A percentile compares a stretch with the other conserved stretches of the same genome.
These are phyloP conservation scores for Myiotriccus ornatus DNA, from an alignment of 2,797 vertebrate species.

Conservation along the genomic window DNA sequence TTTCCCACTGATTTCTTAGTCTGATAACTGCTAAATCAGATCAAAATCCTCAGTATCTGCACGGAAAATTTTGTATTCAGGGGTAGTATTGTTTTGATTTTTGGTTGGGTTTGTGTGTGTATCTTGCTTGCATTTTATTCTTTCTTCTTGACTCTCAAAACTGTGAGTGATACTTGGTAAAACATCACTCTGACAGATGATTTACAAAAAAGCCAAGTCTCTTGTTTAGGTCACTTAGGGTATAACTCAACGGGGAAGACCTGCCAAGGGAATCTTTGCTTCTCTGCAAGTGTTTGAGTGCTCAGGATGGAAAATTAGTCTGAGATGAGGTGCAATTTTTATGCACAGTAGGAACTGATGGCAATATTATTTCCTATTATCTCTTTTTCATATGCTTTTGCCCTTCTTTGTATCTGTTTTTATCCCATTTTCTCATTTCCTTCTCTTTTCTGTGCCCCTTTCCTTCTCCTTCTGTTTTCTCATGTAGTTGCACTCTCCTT, in stretches of 20 bases:
- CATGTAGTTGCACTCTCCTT: slow-evolving; percentile 46
- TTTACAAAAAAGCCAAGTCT: neutral
- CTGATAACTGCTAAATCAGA: neutral
- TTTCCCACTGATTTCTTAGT: neutral
- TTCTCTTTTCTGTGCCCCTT: neutral
- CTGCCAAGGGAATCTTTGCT: neutral
- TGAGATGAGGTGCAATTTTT: neutral
- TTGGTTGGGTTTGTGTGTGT: neutral
- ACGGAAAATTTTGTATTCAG: neutral
- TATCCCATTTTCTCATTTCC: neutral
- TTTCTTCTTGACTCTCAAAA: neutral
- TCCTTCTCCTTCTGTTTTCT: slow-evolving; percentile 34
- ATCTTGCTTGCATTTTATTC: neutral
- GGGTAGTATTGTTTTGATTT: neutral
- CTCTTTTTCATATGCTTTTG: neutral
- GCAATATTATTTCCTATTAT: neutral
- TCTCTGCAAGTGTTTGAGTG: neutral
- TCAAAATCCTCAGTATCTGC: neutral
- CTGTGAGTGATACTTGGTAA: neutral
- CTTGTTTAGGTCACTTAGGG: neutral
- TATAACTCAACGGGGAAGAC: neutral
- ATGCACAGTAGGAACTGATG: neutral
- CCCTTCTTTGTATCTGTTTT: neutral
- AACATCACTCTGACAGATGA: neutral
- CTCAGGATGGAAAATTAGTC: neutral